Evolutionary conservation across 1,140 invertebrate species (phyloP).

Genomic region (Nymphalis io): DNA sequence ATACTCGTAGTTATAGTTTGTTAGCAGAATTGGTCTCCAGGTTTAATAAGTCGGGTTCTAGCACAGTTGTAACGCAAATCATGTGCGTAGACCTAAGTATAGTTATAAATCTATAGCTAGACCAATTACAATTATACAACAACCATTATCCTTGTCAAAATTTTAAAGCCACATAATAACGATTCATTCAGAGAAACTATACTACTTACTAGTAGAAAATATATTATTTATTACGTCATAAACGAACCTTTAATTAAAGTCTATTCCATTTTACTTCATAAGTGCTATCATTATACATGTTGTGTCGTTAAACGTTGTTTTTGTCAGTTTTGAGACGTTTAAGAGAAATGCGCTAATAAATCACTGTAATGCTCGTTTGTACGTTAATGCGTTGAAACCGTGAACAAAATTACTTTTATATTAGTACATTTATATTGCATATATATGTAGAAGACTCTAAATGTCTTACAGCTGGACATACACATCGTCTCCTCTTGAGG

Average conservation of each 20-base stretch:
- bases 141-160: neutral
- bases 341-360: constrained; percentile 42
- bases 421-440: constrained; percentile 17
- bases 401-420: constrained; percentile 25
- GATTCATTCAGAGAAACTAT: neutral
- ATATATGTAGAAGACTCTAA: too few relatives aligned
- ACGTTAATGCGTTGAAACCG: constrained; percentile 36
- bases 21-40: too few relatives aligned
- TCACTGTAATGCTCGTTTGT: constrained; percentile 40
- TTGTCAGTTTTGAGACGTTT: constrained; percentile 40
- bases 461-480: too few relatives aligned
- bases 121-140: too few relatives aligned
- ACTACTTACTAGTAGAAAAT: too few relatives aligned
- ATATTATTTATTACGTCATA: neutral
- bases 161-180: neutral
- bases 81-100: too few relatives aligned
- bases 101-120: too few relatives aligned
- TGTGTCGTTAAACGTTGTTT: constrained; percentile 38
- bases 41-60: too few relatives aligned
- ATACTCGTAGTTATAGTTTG: too few relatives aligned
- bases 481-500: too few relatives aligned
- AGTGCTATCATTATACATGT: constrained; percentile 25
- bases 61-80: too few relatives aligned
- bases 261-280: constrained; percentile 22
- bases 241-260: constrained; percentile 9